phyloP scores from a whole-genome alignment of 2,113 vertebrate genomes.

The Ciconia stormi region DNA sequence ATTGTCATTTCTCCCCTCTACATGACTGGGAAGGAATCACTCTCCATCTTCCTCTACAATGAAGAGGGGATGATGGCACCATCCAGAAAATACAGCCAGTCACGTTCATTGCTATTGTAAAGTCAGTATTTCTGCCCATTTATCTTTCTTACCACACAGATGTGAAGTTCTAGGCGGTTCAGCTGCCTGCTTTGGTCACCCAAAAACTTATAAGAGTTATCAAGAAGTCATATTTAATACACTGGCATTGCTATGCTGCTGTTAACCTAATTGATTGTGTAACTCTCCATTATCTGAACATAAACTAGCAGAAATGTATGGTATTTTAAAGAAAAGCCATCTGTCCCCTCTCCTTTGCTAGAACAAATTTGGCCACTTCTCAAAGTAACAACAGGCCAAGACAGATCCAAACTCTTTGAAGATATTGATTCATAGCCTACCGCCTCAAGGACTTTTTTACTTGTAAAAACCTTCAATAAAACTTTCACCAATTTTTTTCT shows the following conservation, averaged over 20 bases:
- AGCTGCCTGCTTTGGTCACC: neutral
- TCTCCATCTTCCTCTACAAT: neutral
- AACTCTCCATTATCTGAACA: neutral
- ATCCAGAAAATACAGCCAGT: neutral
- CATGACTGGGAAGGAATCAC: neutral
- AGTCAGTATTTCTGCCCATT: neutral
- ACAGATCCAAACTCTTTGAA: neutral
- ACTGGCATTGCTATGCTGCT: neutral
- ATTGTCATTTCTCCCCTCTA: neutral
- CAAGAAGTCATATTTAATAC: neutral
- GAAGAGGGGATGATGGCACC: neutral
- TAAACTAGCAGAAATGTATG: neutral
- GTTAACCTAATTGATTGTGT: neutral
- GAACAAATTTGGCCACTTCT: neutral
- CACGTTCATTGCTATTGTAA: neutral
- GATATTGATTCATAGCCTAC: neutral
- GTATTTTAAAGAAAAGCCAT: neutral
- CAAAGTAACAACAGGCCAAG: neutral
- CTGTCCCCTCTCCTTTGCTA: neutral
- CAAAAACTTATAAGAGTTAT: neutral
- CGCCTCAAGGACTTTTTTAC: neutral
- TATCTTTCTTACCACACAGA: neutral
- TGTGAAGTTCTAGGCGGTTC: neutral
- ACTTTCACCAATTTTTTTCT: neutral
- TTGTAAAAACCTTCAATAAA: slow-evolving; percentile 10